Percentiles rank a stretch among this genome's conserved stretches.
Evolutionary conservation across 2,113 vertebrate species (phyloP).

Genomic region (Actenoides lindsayi): DNA sequence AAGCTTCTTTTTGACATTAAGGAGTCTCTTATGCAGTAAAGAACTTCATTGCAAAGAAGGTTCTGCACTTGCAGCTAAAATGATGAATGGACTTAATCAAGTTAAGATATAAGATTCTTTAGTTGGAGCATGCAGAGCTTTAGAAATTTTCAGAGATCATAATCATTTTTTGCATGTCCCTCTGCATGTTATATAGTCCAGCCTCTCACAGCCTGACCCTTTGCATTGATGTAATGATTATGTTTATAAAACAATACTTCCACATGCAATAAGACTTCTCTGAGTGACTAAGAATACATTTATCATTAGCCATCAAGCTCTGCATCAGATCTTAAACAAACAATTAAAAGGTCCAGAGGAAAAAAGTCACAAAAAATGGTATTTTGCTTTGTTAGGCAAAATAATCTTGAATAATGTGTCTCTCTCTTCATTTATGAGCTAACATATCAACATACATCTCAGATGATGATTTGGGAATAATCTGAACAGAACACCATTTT

Average conservation of each 20-base stretch:
- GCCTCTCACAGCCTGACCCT: neutral
- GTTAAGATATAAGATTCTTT: neutral
- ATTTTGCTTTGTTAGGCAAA: neutral
- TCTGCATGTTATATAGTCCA: neutral
- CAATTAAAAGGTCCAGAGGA: neutral
- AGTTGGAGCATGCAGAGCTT: neutral
- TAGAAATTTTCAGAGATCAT: neutral
- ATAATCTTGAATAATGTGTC: neutral
- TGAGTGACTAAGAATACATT: neutral
- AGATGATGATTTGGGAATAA: neutral
- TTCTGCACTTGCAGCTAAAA: neutral
- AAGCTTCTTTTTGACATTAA: neutral
- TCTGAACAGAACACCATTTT: neutral
- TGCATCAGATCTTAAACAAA: neutral
- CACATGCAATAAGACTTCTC: neutral
- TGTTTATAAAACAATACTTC: neutral
- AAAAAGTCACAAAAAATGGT: neutral
- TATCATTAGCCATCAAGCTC: neutral
- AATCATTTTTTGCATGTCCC: neutral
- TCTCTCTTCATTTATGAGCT: neutral
- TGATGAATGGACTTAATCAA: neutral
- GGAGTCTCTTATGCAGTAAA: neutral
- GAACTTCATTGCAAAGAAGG: neutral
- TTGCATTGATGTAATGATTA: neutral
- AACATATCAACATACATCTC: neutral